phyloP scores from a whole-genome alignment of 35 echinoderm and acorn worm genomes.

The Ptychodera flava region DNA sequence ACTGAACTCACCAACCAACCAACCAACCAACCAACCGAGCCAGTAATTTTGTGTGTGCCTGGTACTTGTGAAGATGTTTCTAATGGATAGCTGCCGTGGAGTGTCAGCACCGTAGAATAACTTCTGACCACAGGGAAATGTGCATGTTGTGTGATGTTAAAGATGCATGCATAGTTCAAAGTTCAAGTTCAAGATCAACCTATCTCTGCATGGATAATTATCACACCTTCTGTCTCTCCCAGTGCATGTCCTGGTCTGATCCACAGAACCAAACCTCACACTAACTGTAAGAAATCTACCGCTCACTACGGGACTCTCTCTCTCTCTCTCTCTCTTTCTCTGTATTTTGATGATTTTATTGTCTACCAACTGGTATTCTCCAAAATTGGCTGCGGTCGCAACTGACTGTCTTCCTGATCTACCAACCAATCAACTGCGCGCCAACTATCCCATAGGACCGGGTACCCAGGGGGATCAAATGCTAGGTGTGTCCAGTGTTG shows the following conservation, averaged over 20 bases:
- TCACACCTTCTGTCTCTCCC: neutral
- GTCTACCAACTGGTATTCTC: neutral
- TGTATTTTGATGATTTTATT: neutral
- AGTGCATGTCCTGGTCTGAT: neutral
- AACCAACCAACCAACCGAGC: no score
- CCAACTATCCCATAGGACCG: neutral
- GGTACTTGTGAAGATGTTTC: no score
- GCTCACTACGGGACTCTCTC: neutral
- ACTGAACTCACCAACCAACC: no score
- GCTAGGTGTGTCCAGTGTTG: neutral
- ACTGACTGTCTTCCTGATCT: neutral
- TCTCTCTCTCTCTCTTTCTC: neutral
- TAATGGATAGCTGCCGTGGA: no score
- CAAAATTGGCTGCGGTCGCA: no score
- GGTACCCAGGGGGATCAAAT: neutral
- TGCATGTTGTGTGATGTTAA: neutral
- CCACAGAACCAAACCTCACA: neutral
- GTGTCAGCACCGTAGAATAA: no score
- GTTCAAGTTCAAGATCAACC: neutral
- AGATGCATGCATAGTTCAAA: neutral
- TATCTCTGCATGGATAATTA: neutral
- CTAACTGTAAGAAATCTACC: neutral
- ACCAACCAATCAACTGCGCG: neutral
- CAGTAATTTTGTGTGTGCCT: no score
- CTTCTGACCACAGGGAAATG: no score